Evolutionary conservation across 2,797 vertebrate species (phyloP).

Genomic region (Nannoperca obscura): DNA sequence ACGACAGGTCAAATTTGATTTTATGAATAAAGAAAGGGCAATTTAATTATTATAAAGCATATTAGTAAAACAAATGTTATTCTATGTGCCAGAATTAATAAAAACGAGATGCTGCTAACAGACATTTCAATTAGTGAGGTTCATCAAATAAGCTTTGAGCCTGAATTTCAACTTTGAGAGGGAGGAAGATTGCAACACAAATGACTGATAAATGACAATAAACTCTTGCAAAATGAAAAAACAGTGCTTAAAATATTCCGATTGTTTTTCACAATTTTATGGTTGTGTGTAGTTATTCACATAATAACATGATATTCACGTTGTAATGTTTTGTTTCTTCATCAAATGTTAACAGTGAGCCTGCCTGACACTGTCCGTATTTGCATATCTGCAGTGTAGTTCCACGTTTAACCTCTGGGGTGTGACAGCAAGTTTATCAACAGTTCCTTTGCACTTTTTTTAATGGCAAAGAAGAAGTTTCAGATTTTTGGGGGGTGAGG

Average conservation of each 20-base stretch:
- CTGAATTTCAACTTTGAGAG: not conserved
- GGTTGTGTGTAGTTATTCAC: not conserved
- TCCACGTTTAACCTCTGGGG: constrained; percentile 62
- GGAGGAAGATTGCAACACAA: not conserved
- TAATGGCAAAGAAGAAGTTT: constrained; percentile 80
- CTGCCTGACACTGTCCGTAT: not conserved
- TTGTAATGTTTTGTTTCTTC: not conserved
- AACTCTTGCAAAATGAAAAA: not conserved
- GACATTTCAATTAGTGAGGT: not conserved
- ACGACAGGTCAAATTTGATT: not conserved
- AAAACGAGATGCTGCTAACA: not conserved
- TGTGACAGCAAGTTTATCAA: constrained; percentile 73
- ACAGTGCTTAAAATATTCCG: not conserved
- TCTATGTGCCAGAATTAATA: not conserved
- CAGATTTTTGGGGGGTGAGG: constrained; percentile 68
- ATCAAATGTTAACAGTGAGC: too few species aligned
- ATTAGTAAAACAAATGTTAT: not conserved
- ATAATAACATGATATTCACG: too few species aligned
- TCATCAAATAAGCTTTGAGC: not conserved
- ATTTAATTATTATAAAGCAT: not conserved
- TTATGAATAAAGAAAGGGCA: not conserved
- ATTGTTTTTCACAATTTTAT: not conserved
- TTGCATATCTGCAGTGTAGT: constrained; percentile 72
- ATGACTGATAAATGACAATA: not conserved
- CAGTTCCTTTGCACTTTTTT: constrained; percentile 67